Evolutionary conservation across 30 jellyfish, hydroid and myxozoan species (phyloP).

Genomic region (Pseudorhiza aurosa): DNA sequence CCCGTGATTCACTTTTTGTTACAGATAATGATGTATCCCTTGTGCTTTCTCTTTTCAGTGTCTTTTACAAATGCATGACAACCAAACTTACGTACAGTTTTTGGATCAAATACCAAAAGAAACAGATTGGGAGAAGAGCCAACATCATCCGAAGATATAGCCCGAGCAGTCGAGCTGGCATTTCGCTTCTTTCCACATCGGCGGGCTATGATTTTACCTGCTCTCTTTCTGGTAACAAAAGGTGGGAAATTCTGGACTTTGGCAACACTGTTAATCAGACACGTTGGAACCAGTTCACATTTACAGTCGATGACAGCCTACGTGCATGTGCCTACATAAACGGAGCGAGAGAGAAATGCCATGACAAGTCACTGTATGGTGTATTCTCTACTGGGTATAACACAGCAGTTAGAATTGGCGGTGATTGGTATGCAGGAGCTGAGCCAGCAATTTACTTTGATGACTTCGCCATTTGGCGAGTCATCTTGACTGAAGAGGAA

Average conservation of each 20-base stretch:
- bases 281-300: slow-evolving; percentile 29
- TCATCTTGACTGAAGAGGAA: not conserved
- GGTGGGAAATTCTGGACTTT: not conserved
- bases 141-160: not conserved
- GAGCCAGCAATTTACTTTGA: not conserved
- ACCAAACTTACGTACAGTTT: not conserved
- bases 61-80: not conserved
- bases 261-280: not conserved
- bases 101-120: not conserved
- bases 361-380: not conserved
- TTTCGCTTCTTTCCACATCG: not conserved
- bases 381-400: not conserved
- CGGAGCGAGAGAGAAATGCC: slow-evolving; percentile 15
- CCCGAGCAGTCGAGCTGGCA: not conserved
- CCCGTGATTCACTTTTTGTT: too few relatives aligned
- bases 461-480: not conserved
- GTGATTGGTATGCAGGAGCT: not conserved
- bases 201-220: not conserved
- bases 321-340: slow-evolving; percentile 3
- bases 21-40: too few relatives aligned
- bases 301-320: slow-evolving; percentile 4
- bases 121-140: not conserved
- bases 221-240: not conserved
- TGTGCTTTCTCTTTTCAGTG: not conserved
- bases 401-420: not conserved